Evolutionary conservation across 2,113 vertebrate genomes (phyloP).

Genomic region (western clawed frog (Xenopus tropicalis)): DNA sequence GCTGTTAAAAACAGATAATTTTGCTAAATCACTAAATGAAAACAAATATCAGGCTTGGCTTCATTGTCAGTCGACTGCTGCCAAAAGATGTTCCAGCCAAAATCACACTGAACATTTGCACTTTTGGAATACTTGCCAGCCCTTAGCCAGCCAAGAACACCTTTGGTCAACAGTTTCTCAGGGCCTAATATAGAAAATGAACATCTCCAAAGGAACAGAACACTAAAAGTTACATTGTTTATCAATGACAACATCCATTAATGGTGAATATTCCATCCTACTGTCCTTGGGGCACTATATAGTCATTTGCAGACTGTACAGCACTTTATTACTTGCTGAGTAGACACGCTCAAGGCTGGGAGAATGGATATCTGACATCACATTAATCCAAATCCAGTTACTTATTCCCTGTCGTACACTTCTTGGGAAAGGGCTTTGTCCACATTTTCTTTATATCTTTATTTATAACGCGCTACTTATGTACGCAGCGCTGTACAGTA

Average conservation of each 20-base stretch:
- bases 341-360: no score
- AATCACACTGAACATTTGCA: not conserved
- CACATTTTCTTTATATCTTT: no score
- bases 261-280: not conserved
- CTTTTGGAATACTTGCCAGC: not conserved
- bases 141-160: not conserved
- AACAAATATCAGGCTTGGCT: not conserved
- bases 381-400: no score
- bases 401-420: no score
- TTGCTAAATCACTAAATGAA: slow-evolving; percentile 1
- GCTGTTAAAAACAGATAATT: not conserved
- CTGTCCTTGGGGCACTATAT: not conserved
- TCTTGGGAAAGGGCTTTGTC: no score
- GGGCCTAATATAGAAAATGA: slow-evolving; percentile 1
- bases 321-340: no score
- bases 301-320: not conserved
- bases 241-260: not conserved
- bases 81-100: slow-evolving; percentile 2
- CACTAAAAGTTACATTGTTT: not conserved
- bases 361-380: no score
- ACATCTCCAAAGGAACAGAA: not conserved
- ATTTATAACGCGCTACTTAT: no score
- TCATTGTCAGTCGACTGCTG: not conserved
- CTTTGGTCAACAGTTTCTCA: not conserved
- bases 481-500: no score